Evolutionary conservation across 2,888 invertebrate species (phyloP).

Genomic region (Cryptocheilus praepositus): DNA sequence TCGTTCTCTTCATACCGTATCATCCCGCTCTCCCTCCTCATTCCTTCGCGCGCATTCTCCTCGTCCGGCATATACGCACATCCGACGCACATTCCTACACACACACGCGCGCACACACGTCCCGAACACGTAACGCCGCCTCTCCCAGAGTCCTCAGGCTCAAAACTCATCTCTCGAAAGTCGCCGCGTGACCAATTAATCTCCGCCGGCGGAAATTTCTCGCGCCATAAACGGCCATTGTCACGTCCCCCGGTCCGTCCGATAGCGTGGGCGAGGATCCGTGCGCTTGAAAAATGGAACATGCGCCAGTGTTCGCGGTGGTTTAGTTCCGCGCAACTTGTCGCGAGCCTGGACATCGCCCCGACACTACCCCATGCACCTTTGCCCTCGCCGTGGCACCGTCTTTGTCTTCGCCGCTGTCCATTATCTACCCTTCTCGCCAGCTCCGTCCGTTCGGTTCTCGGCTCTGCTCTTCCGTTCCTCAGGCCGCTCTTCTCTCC

Average conservation of each 20-base stretch:
- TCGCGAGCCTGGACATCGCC: background rate
- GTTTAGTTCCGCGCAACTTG: slow-evolving; percentile 18
- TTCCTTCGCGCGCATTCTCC: background rate
- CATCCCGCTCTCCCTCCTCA: background rate
- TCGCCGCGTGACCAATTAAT: slow-evolving; percentile 68
- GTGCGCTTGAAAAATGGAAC: slow-evolving; percentile 30
- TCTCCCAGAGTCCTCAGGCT: slow-evolving; percentile 16
- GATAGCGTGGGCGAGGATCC: slow-evolving; percentile 26
- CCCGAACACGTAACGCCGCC: slow-evolving; percentile 18
- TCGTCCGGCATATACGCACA: background rate
- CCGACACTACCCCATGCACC: background rate
- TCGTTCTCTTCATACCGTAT: slow-evolving; percentile 16
- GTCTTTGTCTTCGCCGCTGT: slow-evolving; percentile 4
- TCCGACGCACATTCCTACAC: too few relatives aligned
- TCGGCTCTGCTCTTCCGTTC: background rate
- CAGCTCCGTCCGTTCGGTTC: background rate
- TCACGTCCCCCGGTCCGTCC: slow-evolving; percentile 34
- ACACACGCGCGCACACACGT: background rate
- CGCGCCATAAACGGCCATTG: slow-evolving; percentile 53
- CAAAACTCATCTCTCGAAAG: slow-evolving; percentile 27
- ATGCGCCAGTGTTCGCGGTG: too few relatives aligned
- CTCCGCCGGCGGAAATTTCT: slow-evolving; percentile 59
- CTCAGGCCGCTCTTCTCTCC: slow-evolving; percentile 14
- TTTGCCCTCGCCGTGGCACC: background rate
- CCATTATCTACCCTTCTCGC: background rate